Percentiles rank a stretch among this genome's conserved stretches.
Evolutionary conservation across 2,797 vertebrate genomes (phyloP).

Genomic region (Rhabdomys pumilio): DNA sequence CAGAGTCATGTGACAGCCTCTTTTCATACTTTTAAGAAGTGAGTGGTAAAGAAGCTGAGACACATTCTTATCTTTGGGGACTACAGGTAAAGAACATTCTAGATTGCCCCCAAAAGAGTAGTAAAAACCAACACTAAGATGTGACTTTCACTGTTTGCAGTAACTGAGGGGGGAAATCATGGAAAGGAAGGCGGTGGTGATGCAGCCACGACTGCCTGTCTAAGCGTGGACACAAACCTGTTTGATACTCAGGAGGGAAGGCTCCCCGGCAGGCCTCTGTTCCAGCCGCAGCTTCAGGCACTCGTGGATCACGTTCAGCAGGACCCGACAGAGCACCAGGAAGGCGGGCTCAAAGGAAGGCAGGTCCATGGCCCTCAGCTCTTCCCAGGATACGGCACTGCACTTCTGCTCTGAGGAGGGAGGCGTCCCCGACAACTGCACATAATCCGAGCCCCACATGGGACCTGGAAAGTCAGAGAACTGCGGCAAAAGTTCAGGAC

Average conservation of each 20-base stretch:
- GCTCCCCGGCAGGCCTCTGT: conserved; percentile 98
- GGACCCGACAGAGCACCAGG: conserved; percentile 97
- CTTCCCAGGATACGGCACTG: conserved; percentile 95
- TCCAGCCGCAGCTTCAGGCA: conserved; percentile 98
- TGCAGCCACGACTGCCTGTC: background rate
- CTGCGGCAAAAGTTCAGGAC: conserved; percentile 89
- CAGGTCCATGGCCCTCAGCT: conserved; percentile 96
- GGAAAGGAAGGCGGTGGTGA: background rate
- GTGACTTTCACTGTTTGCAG: background rate
- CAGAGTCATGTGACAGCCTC: accelerated
- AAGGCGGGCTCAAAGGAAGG: conserved; percentile 98
- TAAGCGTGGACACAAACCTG: conserved; percentile 91
- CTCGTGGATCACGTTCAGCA: conserved; percentile 99
- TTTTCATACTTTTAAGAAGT: background rate
- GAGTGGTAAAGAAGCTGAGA: background rate
- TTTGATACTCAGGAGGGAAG: conserved; percentile 98
- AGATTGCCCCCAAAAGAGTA: background rate
- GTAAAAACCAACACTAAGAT: background rate
- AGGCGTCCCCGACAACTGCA: conserved; percentile 91
- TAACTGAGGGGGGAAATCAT: background rate
- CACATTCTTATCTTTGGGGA: background rate
- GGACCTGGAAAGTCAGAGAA: conserved; percentile 97
- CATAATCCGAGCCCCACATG: conserved; percentile 97
- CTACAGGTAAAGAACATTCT: background rate
- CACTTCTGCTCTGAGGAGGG: conserved; percentile 90